Evolutionary conservation across 2,113 vertebrate genomes (phyloP), one percentile per base, ranked within the genome.

Genomic region (Lagopus leucura): DNA sequence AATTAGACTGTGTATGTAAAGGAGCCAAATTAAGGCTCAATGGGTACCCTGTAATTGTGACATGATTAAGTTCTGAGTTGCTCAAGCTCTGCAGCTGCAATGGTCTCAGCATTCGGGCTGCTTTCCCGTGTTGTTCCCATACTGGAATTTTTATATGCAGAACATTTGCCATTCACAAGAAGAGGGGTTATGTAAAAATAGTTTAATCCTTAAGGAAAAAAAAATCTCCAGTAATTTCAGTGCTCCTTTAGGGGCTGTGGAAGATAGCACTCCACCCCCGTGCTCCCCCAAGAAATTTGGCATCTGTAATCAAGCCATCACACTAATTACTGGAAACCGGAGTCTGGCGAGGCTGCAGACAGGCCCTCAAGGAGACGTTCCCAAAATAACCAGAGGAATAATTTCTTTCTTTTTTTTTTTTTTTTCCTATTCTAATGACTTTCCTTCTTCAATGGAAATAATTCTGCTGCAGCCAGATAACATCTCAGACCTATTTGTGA

Each of bases 1-100:
- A 84, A 94, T 97, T 92, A 91, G 65, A 21, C 61, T 58, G 48
- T 61, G 7, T 54, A 89, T 84, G 82, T 58, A 89, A 92, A 92
- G 80, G 57, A 90, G 30, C 47, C 38, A 79, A 91, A 86, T 80
- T 73, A 89, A 72, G 14, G 38, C 81, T 90, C 67, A 80, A 36
- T 19, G 28, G 48, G n/a, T 75, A 50, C 67, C 70, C 69, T 90
- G 21, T 88, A 94, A 94, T 91, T 92, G 75, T 64, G 61, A 88
- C 1, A 2, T 52, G 82, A 83, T 89, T 45, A 86, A 91, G 45
- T 81, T 77, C 34, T 52, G 57, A 5, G 1, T 55, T 81, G 52
- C 61, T 64, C 72, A 47, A 92, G 42, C 78, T 80, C 78, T 7
- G 13, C 5, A 66, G 71, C 66, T 69, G 34, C 50, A 79, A 70